Evolutionary conservation across 2,797 vertebrate genomes (phyloP), one percentile per base, ranked within the genome.

Genomic region (Coluber constrictor): DNA sequence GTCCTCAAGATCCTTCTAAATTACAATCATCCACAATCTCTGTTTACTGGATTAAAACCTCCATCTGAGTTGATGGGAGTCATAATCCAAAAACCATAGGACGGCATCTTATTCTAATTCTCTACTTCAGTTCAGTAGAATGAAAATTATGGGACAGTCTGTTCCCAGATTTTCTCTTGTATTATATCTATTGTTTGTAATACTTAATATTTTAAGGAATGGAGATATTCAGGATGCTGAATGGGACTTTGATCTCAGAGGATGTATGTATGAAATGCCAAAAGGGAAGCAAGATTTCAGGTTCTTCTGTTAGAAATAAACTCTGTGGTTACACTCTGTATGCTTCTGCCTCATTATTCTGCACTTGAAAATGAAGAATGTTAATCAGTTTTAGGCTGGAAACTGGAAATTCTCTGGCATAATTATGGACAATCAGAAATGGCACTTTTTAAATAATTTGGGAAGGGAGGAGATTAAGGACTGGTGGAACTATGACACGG

Each of bases 231-330:
- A 70, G 61, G 32, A 12, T n/a, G 47, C 32, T 93, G 74, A 92
- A 89, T 56, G 86, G 43, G 55, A 32, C 88, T n/a, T 63, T 57
- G 0, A 29, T 86, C 11, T 83, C 61, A 37, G 60, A 57, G 37
- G 54, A 54, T 66, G 27, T 88, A n/a, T 57, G 37, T 43, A 20
- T 88, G 87, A 92, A 79, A 6, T 90, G 86, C 74, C 89, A 60
- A 92, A 94, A 92, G 66, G 54, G 74, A 93, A 91, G 87, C 43
- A 74, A 91, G n/a, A 89, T 37, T 90, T 70, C 61, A 87, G 32
- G 87, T 63, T 37, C 59, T 88, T 74, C 74, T 92, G 54, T 89
- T 89, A 87, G 32, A 54, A 93, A 94, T 92, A 94, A 94, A 94
- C 29, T 56, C 12, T 83, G 70, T 91, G 87, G 79, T 92, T 94